Evolutionary conservation across 2,113 vertebrate species (phyloP).

Genomic region (Burhinus bistriatus): DNA sequence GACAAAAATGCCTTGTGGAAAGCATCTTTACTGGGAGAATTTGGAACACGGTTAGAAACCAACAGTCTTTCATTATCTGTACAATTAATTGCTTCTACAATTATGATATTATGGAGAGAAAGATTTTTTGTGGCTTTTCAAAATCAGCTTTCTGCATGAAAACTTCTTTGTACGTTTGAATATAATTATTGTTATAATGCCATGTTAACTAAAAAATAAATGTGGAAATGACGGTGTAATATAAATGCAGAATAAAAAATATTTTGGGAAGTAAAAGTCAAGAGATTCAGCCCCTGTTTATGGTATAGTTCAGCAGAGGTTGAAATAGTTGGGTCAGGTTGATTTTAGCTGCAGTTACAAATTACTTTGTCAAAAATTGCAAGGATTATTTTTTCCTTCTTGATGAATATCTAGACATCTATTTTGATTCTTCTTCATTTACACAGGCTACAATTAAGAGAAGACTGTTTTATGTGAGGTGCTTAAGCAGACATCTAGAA

Average conservation of each 20-base stretch:
- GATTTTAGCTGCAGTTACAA: not conserved
- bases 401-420: not conserved
- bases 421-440: not conserved
- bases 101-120: not conserved
- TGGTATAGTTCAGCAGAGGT: not conserved
- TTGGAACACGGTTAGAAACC: not conserved
- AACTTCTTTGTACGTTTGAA: not conserved
- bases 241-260: not conserved
- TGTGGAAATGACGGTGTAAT: not conserved
- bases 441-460: not conserved
- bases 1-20: not conserved
- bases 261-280: not conserved
- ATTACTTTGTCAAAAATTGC: not conserved
- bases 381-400: not conserved
- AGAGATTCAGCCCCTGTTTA: not conserved
- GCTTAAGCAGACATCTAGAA: not conserved
- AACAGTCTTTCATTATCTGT: not conserved
- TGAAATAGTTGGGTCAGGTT: not conserved
- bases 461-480: accelerated
- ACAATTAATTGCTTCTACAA: not conserved
- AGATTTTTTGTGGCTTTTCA: not conserved
- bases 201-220: not conserved
- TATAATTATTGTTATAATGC: not conserved
- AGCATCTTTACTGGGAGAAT: not conserved
- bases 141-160: not conserved